phyloP scores from a whole-genome alignment of 1,140 invertebrate genomes.

The Drosophila ogumai region DNA sequence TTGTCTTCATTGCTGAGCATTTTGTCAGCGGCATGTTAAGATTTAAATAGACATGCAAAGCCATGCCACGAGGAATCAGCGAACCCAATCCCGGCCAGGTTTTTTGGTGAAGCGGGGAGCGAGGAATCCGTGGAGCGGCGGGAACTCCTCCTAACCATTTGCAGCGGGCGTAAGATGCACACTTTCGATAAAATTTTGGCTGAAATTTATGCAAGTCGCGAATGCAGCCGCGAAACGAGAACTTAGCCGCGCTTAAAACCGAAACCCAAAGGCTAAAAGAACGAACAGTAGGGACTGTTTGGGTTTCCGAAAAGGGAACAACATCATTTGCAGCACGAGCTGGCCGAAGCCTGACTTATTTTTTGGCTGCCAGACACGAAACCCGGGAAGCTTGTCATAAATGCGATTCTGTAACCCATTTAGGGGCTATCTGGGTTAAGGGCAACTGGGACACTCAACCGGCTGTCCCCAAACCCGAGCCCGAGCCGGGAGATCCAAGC shows the following conservation, averaged over 20 bases:
- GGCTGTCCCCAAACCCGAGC: slow-evolving; percentile 1
- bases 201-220: slow-evolving; percentile 74
- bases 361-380: slow-evolving; percentile 64
- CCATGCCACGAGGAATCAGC: slow-evolving; percentile 28
- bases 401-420: slow-evolving; percentile 45
- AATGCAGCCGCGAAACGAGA: slow-evolving; percentile 34
- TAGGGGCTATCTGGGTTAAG: slow-evolving; percentile 62
- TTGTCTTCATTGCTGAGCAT: slow-evolving; percentile 74
- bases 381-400: slow-evolving; percentile 60
- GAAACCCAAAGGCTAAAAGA: slow-evolving; percentile 3
- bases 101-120: neutral
- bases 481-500: neutral
- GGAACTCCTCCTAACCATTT: slow-evolving; percentile 59
- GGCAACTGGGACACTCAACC: slow-evolving; percentile 39
- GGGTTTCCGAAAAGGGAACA: slow-evolving; percentile 56
- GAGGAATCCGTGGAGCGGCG: slow-evolving; percentile 17
- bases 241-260: slow-evolving; percentile 1
- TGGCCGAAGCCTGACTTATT: slow-evolving; percentile 59
- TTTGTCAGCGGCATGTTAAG: slow-evolving; percentile 80
- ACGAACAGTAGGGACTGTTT: slow-evolving; percentile 32
- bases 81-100: slow-evolving; percentile 1
- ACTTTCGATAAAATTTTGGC: slow-evolving; percentile 72
- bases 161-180: slow-evolving; percentile 69
- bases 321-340: slow-evolving; percentile 78
- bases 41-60: slow-evolving; percentile 77